Evolutionary conservation across 2,888 invertebrate genomes (phyloP), one percentile per base, ranked within the genome.

Genomic region (Zhuqinia jingwanae): DNA sequence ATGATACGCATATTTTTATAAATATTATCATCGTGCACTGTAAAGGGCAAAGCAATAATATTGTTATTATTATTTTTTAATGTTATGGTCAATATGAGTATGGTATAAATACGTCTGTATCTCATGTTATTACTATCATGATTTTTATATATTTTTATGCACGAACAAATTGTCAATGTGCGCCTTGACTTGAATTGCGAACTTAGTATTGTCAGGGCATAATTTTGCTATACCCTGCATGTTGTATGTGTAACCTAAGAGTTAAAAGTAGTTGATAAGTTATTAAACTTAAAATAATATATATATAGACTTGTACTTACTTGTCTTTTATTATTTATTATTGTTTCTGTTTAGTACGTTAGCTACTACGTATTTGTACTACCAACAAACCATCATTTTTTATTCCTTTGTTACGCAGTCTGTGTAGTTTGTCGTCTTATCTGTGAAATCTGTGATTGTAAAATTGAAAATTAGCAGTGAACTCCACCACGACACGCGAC

Each of bases 401-500:
- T 53, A 5, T 56, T 56, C 56, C 56, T 56, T 56, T 56, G 56
- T 56, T 56, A 22, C 56, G 2, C 56, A 53, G 2, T 50, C 20
- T 53, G 47, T 8, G 47, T n/a, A 36, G 36, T 36, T 36, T 53
- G 20, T n/a, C 53, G 3, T 73, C 47, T 53, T 73, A 73, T 73
- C 73, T 50, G 2, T 50, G 47, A 13, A 47, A 73, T 73, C 73
- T 73, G 73, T 50, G 73, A 73, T 47, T 50, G 65, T 79, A 80
- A 45, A 80, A 68, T 80, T 80, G 70, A 68, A 76, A 76, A 80
- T 56, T 53, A 73, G 53, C 53, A 53, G n/a, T 53, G 73, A 73
- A 73, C 73, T 30, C 50, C 53, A 73, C 27, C 53, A 73, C 53
- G 70, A 70, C 68, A 68, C 45, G 17, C 17, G 22, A 70, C 50